phyloP scores from a whole-genome alignment of 2,797 vertebrate species.

The Prunella strophiata region DNA sequence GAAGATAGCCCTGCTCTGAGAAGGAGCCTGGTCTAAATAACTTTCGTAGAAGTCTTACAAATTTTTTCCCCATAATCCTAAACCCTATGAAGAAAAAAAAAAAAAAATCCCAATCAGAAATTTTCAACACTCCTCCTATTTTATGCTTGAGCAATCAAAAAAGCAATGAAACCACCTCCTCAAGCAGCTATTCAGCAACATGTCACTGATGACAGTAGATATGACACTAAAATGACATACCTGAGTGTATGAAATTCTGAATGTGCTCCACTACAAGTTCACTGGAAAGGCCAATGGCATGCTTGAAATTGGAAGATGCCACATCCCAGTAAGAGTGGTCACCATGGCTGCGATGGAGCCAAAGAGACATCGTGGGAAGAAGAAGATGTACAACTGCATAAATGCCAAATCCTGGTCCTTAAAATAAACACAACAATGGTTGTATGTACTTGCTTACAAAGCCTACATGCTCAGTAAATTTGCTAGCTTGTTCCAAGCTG shows the following conservation, averaged over 20 bases:
- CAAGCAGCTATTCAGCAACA: neutral
- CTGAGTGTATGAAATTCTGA: slow-evolving; percentile 94
- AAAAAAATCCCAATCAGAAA: neutral
- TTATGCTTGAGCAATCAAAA: neutral
- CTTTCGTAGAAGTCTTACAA: neutral
- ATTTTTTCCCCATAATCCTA: neutral
- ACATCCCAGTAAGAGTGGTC: slow-evolving; percentile 95
- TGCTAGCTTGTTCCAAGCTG: neutral
- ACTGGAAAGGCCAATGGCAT: slow-evolving; percentile 95
- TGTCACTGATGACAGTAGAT: neutral
- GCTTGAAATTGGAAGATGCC: slow-evolving; percentile 95
- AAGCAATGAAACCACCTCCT: neutral
- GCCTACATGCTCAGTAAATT: neutral
- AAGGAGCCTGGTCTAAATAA: neutral
- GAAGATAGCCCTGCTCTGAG: neutral
- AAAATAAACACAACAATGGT: slow-evolving; percentile 38
- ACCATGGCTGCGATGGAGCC: slow-evolving; percentile 93
- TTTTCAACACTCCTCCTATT: neutral
- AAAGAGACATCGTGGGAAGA: slow-evolving; percentile 94
- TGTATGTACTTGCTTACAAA: neutral
- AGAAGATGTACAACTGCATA: slow-evolving; percentile 95
- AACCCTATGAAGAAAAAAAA: neutral
- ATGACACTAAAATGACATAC: slow-evolving; percentile 63
- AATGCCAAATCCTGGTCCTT: slow-evolving; percentile 95
- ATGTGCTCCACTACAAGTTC: slow-evolving; percentile 97